Evolutionary conservation across 2,888 invertebrate genomes (phyloP).

Genomic region (Serripes groenlandicus): DNA sequence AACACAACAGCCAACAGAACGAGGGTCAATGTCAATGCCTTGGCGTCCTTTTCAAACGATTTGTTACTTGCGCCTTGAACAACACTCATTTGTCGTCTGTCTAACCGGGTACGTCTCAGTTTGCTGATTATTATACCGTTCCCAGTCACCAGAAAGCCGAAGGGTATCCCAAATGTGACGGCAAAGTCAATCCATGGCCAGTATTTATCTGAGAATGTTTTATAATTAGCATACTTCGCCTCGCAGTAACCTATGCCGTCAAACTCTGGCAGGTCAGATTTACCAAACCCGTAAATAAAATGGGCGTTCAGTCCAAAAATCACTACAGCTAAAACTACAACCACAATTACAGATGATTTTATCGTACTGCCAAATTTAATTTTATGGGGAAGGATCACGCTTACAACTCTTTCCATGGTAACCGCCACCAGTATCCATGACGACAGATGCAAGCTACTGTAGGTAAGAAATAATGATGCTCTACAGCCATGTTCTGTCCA

Average conservation of each 20-base stretch:
- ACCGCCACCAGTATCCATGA: conserved; percentile 59
- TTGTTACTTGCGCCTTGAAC: conserved; percentile 10
- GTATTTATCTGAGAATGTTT: conserved; percentile 31
- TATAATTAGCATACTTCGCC: conserved; percentile 37
- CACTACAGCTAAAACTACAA: not conserved
- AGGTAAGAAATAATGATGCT: conserved; percentile 46
- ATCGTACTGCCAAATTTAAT: conserved; percentile 36
- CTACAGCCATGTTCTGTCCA: conserved; percentile 45
- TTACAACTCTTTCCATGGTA: conserved; percentile 51
- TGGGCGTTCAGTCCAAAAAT: conserved; percentile 48
- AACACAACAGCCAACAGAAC: conserved; percentile 54
- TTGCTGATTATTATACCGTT: conserved; percentile 47
- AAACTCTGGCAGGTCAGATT: conserved; percentile 4
- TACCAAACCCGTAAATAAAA: conserved; percentile 37
- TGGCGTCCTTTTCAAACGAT: conserved; percentile 22
- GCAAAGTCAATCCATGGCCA: conserved; percentile 63
- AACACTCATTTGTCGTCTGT: conserved; percentile 32
- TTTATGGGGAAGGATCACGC: conserved; percentile 51
- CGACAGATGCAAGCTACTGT: conserved; percentile 49
- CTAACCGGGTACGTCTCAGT: conserved; percentile 8
- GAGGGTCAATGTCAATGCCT: conserved; percentile 29
- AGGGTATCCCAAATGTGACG: conserved; percentile 47
- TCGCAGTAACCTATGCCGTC: conserved; percentile 29
- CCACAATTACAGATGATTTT: conserved; percentile 13
- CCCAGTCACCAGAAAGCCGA: conserved; percentile 46